phyloP scores from a whole-genome alignment of 1,140 invertebrate species.

The Bradysia coprophila region DNA sequence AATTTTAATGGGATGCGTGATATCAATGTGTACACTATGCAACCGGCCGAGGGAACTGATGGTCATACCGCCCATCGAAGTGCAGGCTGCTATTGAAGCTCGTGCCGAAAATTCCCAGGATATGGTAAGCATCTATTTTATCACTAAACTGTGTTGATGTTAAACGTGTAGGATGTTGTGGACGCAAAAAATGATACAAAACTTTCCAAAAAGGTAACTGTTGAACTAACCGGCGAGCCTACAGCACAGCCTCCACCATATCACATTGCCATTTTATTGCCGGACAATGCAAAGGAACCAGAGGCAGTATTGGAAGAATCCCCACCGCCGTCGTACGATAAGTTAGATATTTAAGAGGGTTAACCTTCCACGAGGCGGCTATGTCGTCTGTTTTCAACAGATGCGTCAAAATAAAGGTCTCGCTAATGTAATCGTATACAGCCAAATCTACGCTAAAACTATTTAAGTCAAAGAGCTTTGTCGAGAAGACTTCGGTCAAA shows the following conservation, averaged over 20 bases:
- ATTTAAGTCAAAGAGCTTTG: too few species aligned
- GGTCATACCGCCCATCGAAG: background rate
- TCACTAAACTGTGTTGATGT: background rate
- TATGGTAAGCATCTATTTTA: too few species aligned
- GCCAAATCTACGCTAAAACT: too few species aligned
- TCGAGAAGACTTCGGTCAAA: too few species aligned
- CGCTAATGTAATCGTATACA: too few species aligned
- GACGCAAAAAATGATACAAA: background rate
- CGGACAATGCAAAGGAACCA: slow-evolving; percentile 23
- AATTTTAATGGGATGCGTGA: slow-evolving; percentile 36
- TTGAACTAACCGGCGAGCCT: background rate
- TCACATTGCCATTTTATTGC: slow-evolving; percentile 36
- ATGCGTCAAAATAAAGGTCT: too few species aligned
- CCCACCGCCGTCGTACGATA: slow-evolving; percentile 37
- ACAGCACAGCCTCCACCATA: slow-evolving; percentile 31
- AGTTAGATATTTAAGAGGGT: too few species aligned
- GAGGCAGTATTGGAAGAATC: slow-evolving; percentile 24
- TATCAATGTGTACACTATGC: slow-evolving; percentile 32
- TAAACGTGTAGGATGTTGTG: background rate
- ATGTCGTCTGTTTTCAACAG: too few species aligned
- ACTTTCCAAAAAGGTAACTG: background rate
- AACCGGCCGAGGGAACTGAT: slow-evolving; percentile 17
- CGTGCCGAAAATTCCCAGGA: too few species aligned
- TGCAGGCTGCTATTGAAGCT: too few species aligned
- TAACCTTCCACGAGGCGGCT: too few species aligned